Evolutionary conservation across 2,888 invertebrate genomes (phyloP).

Genomic region (Enchytraeus crypticus): DNA sequence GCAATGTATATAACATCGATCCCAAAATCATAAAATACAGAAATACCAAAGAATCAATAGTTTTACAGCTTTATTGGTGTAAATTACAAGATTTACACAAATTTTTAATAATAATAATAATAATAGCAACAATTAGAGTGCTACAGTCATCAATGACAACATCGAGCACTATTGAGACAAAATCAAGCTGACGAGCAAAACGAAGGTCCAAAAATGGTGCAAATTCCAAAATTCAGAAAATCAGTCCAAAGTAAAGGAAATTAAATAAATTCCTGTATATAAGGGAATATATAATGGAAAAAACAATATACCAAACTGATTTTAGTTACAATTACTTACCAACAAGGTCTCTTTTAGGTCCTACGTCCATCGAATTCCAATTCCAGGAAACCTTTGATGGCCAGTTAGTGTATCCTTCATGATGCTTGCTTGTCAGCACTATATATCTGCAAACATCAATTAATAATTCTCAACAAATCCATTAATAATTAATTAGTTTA

Average conservation of each 20-base stretch:
- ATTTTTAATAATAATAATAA: neutral
- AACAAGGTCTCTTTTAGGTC: slow-evolving; percentile 68
- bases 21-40: neutral
- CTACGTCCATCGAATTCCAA: slow-evolving; percentile 74
- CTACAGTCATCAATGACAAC: no score
- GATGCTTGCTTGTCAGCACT: slow-evolving; percentile 77
- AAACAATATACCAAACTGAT: neutral
- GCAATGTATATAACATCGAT: slow-evolving; percentile 17
- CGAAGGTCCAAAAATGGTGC: no score
- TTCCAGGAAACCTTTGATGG: slow-evolving; percentile 73
- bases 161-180: no score
- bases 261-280: neutral
- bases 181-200: no score
- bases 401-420: slow-evolving; percentile 76
- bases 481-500: neutral
- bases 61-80: neutral
- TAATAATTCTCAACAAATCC: neutral
- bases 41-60: neutral
- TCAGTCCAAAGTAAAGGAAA: no score
- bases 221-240: no score
- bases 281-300: neutral
- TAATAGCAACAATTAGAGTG: no score
- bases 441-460: slow-evolving; percentile 57
- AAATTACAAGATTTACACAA: neutral
- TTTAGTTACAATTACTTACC: slow-evolving; percentile 48